Evolutionary conservation across 2,888 invertebrate species (phyloP).

Genomic region (Rhamnusium bicolor): DNA sequence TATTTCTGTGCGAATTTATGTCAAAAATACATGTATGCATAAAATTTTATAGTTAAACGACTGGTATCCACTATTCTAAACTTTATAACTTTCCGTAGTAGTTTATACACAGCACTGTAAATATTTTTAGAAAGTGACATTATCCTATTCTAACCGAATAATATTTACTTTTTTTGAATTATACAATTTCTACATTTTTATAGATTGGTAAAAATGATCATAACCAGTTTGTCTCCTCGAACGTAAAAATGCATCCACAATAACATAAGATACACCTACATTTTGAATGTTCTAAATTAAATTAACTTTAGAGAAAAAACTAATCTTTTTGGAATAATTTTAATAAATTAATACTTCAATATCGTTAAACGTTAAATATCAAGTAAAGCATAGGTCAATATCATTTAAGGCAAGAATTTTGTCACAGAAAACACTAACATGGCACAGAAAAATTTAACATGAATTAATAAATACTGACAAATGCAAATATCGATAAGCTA

Average conservation of each 20-base stretch:
- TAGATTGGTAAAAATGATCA: conserved; percentile 8
- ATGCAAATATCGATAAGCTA: background rate
- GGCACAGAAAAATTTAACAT: background rate
- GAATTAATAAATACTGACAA: conserved; percentile 13
- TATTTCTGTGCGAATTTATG: background rate
- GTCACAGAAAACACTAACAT: background rate
- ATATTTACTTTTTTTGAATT: conserved; percentile 21
- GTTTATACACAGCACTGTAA: conserved; percentile 16
- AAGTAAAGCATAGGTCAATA: conserved; percentile 33
- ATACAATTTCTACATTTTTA: conserved; percentile 15
- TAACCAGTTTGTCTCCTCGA: conserved; percentile 14
- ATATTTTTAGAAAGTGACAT: conserved; percentile 46
- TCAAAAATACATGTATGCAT: background rate
- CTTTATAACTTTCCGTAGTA: conserved; percentile 4
- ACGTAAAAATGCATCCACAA: conserved; percentile 17
- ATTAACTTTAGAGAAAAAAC: background rate
- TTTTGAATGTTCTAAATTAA: background rate
- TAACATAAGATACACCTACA: conserved; percentile 13
- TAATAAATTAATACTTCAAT: background rate
- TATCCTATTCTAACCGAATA: conserved; percentile 2
- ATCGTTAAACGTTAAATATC: background rate
- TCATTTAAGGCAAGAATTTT: conserved; percentile 24
- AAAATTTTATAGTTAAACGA: conserved; percentile 9
- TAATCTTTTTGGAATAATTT: background rate
- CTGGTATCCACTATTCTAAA: conserved; percentile 3